Percentiles rank a stretch among this genome's conserved stretches.
Conservation (phyloP, 2,797 vertebrate species). For the Labeo calbasu region DNA sequence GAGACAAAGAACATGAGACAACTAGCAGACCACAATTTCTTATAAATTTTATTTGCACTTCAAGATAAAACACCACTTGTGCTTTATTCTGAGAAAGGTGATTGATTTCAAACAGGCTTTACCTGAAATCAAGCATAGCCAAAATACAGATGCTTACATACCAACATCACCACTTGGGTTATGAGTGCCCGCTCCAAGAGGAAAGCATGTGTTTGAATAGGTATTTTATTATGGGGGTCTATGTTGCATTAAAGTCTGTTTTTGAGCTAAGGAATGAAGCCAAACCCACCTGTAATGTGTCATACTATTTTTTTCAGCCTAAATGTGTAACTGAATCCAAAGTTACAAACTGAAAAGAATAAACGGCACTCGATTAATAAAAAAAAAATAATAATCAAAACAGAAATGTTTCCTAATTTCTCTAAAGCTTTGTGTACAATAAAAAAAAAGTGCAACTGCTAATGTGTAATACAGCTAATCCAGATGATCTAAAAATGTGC, state of each 20-base stretch:
- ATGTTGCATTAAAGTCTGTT: slow-evolving; percentile 4
- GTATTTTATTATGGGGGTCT: slow-evolving; percentile 14
- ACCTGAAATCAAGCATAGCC: slow-evolving; percentile 36
- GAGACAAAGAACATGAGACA: not conserved
- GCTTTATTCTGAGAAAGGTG: slow-evolving; percentile 55
- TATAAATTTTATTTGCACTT: slow-evolving; percentile 60
- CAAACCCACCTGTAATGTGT: slow-evolving; percentile 1
- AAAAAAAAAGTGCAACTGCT: not conserved
- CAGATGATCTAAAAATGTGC: slow-evolving; percentile 43
- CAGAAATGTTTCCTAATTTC: not conserved
- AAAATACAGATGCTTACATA: slow-evolving; percentile 31
- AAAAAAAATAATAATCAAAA: not conserved
- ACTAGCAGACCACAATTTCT: slow-evolving; percentile 25
- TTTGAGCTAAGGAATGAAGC: not conserved
- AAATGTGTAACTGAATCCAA: not conserved
- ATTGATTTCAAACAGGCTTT: slow-evolving; percentile 45
- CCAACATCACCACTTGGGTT: slow-evolving; percentile 18
- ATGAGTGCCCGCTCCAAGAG: not conserved
- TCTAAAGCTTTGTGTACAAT: slow-evolving; percentile 8
- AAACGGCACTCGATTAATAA: not conserved
- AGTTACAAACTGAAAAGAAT: not conserved
- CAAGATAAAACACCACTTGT: slow-evolving; percentile 57
- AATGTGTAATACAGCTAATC: slow-evolving; percentile 5
- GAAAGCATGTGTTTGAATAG: slow-evolving; percentile 43
- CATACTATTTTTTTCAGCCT: not conserved